Conservation (phyloP, 92 coral and sea anemone genomes). For the Isaurus tuberculatus region DNA sequence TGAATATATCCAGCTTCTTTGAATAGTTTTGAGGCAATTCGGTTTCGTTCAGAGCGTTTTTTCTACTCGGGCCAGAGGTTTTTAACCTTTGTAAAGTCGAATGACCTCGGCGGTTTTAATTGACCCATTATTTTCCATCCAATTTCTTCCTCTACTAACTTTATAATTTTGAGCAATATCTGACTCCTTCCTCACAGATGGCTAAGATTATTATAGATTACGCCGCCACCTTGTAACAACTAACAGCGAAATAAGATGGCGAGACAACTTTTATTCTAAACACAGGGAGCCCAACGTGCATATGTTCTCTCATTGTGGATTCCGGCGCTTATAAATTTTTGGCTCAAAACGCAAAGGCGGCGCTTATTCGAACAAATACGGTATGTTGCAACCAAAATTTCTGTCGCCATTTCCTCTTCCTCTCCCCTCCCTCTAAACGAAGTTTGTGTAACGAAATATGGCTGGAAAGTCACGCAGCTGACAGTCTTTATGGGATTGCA, state of each 20-base stretch:
- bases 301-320: neutral
- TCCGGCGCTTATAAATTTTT: no score
- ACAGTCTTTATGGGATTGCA: no score
- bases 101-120: slow-evolving; percentile 20
- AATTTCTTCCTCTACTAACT: neutral
- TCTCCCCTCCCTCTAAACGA: no score
- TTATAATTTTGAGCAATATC: neutral
- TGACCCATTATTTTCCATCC: slow-evolving; percentile 21
- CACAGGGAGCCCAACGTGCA: neutral
- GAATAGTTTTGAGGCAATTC: no score
- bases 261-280: neutral
- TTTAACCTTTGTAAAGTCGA: slow-evolving; percentile 18
- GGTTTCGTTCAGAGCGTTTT: no score
- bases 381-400: no score
- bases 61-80: slow-evolving; percentile 37
- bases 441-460: no score
- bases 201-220: neutral
- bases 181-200: neutral
- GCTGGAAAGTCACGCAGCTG: no score
- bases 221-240: neutral
- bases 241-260: neutral
- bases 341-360: no score
- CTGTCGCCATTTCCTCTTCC: no score
- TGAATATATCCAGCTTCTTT: no score
- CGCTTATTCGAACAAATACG: no score